A percentile compares a stretch with the other conserved stretches of the same genome.
phyloP scores from a whole-genome alignment of 1,140 invertebrate genomes.

The Pseudomyrmex gracilis region DNA sequence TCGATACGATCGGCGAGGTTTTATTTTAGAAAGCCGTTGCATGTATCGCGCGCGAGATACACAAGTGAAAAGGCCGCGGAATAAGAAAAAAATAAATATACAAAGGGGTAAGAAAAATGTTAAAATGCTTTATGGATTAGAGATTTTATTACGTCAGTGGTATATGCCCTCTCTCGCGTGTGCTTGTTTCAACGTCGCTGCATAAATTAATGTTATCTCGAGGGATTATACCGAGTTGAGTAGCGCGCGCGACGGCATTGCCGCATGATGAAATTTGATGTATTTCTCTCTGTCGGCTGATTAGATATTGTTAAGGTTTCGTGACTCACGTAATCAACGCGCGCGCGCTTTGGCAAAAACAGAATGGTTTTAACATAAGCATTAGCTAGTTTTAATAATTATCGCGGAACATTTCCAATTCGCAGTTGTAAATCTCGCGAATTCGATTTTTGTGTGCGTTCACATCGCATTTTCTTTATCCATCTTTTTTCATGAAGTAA shows the following conservation, averaged over 20 bases:
- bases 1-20: slow-evolving; percentile 17
- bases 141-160: slow-evolving; percentile 38
- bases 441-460: not conserved
- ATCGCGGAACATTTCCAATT: not conserved
- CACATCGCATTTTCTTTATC: not conserved
- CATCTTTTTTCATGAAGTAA: not conserved
- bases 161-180: slow-evolving; percentile 54
- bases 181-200: slow-evolving; percentile 38
- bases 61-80: slow-evolving; percentile 28
- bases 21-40: slow-evolving; percentile 64
- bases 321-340: slow-evolving; percentile 66
- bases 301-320: slow-evolving; percentile 55
- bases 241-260: slow-evolving; percentile 50
- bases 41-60: slow-evolving; percentile 15
- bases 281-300: slow-evolving; percentile 63
- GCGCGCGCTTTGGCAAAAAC: slow-evolving; percentile 23
- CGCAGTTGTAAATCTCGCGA: not conserved
- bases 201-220: slow-evolving; percentile 69
- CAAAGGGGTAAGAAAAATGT: slow-evolving; percentile 32
- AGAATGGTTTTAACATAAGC: slow-evolving; percentile 5
- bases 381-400: slow-evolving; percentile 1
- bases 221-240: slow-evolving; percentile 51
- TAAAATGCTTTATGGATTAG: slow-evolving; percentile 44
- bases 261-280: slow-evolving; percentile 65
- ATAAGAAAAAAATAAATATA: slow-evolving; percentile 5